Evolutionary conservation across 2,888 invertebrate species (phyloP).

Genomic region (Dione vanillae): DNA sequence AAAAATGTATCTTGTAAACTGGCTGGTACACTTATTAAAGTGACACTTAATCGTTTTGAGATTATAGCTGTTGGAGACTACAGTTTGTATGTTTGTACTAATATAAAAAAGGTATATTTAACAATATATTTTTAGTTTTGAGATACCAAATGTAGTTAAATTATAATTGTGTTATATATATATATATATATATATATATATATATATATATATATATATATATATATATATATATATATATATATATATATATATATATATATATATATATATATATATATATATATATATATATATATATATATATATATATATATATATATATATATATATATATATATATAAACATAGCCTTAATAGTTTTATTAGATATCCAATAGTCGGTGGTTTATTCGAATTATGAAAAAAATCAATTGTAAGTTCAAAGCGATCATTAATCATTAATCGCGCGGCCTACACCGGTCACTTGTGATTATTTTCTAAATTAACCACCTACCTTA

Average conservation of each 20-base stretch:
- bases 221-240: too few relatives aligned
- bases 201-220: too few relatives aligned
- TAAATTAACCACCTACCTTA: slow-evolving; percentile 26
- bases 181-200: too few relatives aligned
- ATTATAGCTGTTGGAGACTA: slow-evolving; percentile 39
- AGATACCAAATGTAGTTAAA: too few relatives aligned
- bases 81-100: slow-evolving; percentile 4
- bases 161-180: too few relatives aligned
- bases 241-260: too few relatives aligned
- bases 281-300: not conserved
- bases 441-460: slow-evolving; percentile 4
- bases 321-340: not conserved
- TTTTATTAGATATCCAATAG: not conserved
- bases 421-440: slow-evolving; percentile 54
- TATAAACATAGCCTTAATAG: not conserved
- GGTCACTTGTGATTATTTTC: slow-evolving; percentile 29
- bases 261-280: too few relatives aligned
- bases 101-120: not conserved
- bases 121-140: not conserved
- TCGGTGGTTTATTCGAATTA: not conserved
- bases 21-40: slow-evolving; percentile 36
- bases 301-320: not conserved
- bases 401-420: slow-evolving; percentile 57
- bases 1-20: slow-evolving; percentile 37
- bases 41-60: slow-evolving; percentile 38